A percentile compares a stretch with the other conserved stretches of the same genome.
Evolutionary conservation across 2,888 invertebrate species (phyloP).

Genomic region (Smittia sp.): DNA sequence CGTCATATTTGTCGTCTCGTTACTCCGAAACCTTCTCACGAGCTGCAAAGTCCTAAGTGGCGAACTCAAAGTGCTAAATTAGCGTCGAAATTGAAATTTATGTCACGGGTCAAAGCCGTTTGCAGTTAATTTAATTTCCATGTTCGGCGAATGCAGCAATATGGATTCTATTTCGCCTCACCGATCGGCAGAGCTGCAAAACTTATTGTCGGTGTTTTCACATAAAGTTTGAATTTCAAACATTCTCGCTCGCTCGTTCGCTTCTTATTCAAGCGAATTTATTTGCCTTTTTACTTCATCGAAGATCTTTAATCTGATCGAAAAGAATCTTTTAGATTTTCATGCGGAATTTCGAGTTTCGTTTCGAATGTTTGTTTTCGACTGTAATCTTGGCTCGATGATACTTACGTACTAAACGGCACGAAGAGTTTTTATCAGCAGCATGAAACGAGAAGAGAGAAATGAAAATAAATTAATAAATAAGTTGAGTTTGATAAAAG

Average conservation of each 20-base stretch:
- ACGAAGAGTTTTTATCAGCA: slow-evolving; percentile 9
- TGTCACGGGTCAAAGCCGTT: not conserved
- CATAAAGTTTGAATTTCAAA: not conserved
- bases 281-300: not conserved
- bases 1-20: no score
- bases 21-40: no score
- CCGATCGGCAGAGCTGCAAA: not conserved
- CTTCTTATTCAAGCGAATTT: not conserved
- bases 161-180: not conserved
- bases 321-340: slow-evolving; percentile 3
- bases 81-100: not conserved
- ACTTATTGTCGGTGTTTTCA: slow-evolving; percentile 18
- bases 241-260: no score
- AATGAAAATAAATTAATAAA: not conserved
- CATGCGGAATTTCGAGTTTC: not conserved
- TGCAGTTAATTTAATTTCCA: slow-evolving; percentile 20
- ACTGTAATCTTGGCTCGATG: not conserved
- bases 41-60: not conserved
- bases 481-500: not conserved
- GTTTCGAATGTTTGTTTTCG: slow-evolving; percentile 1
- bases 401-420: slow-evolving; percentile 9
- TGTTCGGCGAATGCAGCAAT: not conserved
- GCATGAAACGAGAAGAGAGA: not conserved
- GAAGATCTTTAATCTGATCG: not conserved
- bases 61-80: not conserved